Percentiles rank a stretch among this genome's conserved stretches.
phyloP scores from a whole-genome alignment of 2,797 vertebrate genomes.

The Crenichthys baileyi region DNA sequence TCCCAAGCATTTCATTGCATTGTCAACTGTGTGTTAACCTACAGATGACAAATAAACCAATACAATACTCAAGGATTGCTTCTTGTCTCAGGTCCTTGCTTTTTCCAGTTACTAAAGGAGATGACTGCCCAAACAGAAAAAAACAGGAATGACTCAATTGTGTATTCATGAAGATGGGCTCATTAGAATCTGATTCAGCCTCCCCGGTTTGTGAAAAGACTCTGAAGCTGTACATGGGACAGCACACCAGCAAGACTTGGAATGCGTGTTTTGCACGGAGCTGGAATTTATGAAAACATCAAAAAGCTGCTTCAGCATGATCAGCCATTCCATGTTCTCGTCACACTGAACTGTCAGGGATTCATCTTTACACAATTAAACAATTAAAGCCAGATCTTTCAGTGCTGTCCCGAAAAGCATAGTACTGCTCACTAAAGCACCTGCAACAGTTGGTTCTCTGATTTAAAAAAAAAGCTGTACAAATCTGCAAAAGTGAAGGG shows the following conservation, averaged over 20 bases:
- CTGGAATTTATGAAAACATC: slow-evolving; percentile 62
- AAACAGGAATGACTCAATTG: too few relatives aligned
- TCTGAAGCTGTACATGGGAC: slow-evolving; percentile 8
- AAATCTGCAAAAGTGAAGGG: slow-evolving; percentile 68
- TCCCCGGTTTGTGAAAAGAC: slow-evolving; percentile 30
- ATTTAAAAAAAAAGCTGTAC: slow-evolving; percentile 34
- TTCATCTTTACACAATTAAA: slow-evolving; percentile 54
- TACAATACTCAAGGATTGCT: too few relatives aligned
- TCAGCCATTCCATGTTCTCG: slow-evolving; percentile 57
- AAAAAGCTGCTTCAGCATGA: slow-evolving; percentile 63
- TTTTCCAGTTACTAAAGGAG: neutral
- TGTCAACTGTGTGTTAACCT: too few relatives aligned
- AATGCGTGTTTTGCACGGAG: slow-evolving; percentile 61
- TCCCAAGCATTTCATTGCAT: too few relatives aligned
- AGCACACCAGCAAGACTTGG: slow-evolving; percentile 49
- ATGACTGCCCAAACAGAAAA: neutral
- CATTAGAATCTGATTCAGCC: slow-evolving; percentile 7
- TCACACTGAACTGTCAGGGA: slow-evolving; percentile 57
- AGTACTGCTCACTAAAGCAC: slow-evolving; percentile 45
- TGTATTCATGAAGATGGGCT: slow-evolving; percentile 5
- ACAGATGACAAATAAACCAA: too few relatives aligned
- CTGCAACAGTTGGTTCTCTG: slow-evolving; percentile 58
- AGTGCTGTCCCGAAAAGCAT: slow-evolving; percentile 61
- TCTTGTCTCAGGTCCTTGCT: neutral
- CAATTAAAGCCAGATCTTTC: slow-evolving; percentile 48